Conservation (phyloP, 2,888 invertebrate species). For the Coleophora flavipennella region DNA sequence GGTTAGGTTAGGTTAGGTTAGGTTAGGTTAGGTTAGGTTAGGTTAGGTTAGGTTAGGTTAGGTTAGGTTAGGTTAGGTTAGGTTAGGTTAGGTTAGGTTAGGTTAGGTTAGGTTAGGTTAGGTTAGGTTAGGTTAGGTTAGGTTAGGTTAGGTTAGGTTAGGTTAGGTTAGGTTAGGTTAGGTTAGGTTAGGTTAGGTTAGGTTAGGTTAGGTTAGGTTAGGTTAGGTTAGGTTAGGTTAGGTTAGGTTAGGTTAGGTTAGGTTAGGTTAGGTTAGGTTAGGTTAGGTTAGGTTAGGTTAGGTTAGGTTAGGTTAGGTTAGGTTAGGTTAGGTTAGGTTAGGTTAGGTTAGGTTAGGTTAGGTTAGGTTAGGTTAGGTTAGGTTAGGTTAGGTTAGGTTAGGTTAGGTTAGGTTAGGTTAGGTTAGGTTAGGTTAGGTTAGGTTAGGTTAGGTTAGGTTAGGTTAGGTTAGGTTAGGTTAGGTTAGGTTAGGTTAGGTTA, state of each 20-base stretch:
- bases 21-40: slow-evolving; percentile 10
- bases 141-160: slow-evolving; percentile 14
- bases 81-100: slow-evolving; percentile 10
- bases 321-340: slow-evolving; percentile 14
- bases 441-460: slow-evolving; percentile 8
- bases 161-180: slow-evolving; percentile 14
- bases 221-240: slow-evolving; percentile 16
- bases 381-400: slow-evolving; percentile 4
- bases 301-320: slow-evolving; percentile 14
- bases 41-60: slow-evolving; percentile 10
- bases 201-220: slow-evolving; percentile 17
- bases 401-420: slow-evolving; percentile 2
- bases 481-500: too few relatives aligned
- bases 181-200: slow-evolving; percentile 17
- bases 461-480: slow-evolving; percentile 8
- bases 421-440: slow-evolving; percentile 3
- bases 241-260: slow-evolving; percentile 15
- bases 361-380: slow-evolving; percentile 14
- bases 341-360: slow-evolving; percentile 14
- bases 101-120: slow-evolving; percentile 11
- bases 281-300: slow-evolving; percentile 15
- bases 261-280: slow-evolving; percentile 14
- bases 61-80: slow-evolving; percentile 10
- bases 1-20: slow-evolving; percentile 10
- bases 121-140: slow-evolving; percentile 14